phyloP scores from a whole-genome alignment of 2,797 vertebrate species.

The Labroides dimidiatus region DNA sequence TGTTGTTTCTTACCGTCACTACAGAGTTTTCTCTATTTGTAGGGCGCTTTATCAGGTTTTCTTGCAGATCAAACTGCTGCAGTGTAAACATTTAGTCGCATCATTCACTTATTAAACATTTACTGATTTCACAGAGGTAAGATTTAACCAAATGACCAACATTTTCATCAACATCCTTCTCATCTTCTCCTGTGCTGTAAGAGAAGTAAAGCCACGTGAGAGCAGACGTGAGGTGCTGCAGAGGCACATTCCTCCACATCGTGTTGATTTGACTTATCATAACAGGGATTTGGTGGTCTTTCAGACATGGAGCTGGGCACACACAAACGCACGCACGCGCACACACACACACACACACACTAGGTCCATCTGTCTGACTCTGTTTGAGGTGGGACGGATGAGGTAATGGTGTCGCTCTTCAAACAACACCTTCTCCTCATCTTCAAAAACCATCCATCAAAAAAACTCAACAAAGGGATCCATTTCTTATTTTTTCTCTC shows the following conservation, averaged over 20 bases:
- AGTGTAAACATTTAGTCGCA: too few species aligned
- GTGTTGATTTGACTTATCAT: slow-evolving; percentile 63
- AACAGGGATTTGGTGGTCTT: slow-evolving; percentile 72
- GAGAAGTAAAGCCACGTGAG: slow-evolving; percentile 1
- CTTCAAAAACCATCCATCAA: slow-evolving; percentile 28
- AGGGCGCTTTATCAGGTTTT: too few species aligned
- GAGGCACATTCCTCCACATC: slow-evolving; percentile 75
- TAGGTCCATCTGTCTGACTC: slow-evolving; percentile 58
- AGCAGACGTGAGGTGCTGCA: slow-evolving; percentile 60
- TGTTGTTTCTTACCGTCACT: too few species aligned
- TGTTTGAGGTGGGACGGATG: too few species aligned
- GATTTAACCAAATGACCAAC: too few species aligned
- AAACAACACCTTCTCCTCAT: slow-evolving; percentile 35
- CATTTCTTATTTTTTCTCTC: not conserved
- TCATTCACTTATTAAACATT: too few species aligned
- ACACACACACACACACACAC: slow-evolving; percentile 32
- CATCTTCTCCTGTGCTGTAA: too few species aligned
- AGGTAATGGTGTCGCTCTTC: slow-evolving; percentile 22
- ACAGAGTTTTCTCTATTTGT: too few species aligned
- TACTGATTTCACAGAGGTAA: too few species aligned
- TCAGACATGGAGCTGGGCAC: slow-evolving; percentile 30
- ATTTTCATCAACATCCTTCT: too few species aligned
- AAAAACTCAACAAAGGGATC: not conserved
- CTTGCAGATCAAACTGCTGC: too few species aligned
- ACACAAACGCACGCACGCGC: slow-evolving; percentile 25